Evolutionary conservation across 2,113 vertebrate species (phyloP).

Genomic region (Hymenochirus boettgeri): DNA sequence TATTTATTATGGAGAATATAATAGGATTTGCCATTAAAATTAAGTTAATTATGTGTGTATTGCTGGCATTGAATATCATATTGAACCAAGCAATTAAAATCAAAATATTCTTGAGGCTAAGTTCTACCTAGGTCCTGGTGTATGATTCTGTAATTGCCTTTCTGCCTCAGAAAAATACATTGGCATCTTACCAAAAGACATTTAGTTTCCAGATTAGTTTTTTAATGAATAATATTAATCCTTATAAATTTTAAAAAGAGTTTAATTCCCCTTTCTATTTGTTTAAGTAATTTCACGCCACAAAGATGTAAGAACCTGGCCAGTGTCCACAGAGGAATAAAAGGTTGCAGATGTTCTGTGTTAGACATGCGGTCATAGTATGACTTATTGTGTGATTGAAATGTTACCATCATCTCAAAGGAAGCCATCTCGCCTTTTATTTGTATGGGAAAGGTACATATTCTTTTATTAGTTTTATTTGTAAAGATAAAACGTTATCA

Average conservation of each 20-base stretch:
- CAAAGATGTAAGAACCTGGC: neutral
- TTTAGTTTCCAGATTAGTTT: too few relatives aligned
- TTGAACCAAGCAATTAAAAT: too few relatives aligned
- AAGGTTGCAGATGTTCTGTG: constrained; percentile 16
- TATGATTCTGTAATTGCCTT: too few relatives aligned
- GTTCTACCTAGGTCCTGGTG: too few relatives aligned
- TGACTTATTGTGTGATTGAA: constrained; percentile 13
- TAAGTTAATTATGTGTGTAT: too few relatives aligned
- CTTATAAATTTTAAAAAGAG: neutral
- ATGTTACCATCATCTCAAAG: neutral
- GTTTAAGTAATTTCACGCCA: neutral
- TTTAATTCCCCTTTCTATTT: neutral
- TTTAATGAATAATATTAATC: neutral
- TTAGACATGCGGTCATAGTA: constrained; percentile 4
- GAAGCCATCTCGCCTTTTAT: neutral
- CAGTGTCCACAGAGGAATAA: neutral
- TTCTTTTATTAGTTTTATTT: neutral
- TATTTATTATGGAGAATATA: too few relatives aligned
- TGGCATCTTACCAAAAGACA: too few relatives aligned
- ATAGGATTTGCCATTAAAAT: too few relatives aligned
- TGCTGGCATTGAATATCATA: too few relatives aligned
- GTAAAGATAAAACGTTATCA: neutral
- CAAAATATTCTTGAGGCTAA: too few relatives aligned
- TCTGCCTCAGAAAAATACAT: too few relatives aligned
- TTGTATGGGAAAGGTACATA: neutral